Evolutionary conservation across 2,888 invertebrate species (phyloP).

Genomic region (Ophraella communa): DNA sequence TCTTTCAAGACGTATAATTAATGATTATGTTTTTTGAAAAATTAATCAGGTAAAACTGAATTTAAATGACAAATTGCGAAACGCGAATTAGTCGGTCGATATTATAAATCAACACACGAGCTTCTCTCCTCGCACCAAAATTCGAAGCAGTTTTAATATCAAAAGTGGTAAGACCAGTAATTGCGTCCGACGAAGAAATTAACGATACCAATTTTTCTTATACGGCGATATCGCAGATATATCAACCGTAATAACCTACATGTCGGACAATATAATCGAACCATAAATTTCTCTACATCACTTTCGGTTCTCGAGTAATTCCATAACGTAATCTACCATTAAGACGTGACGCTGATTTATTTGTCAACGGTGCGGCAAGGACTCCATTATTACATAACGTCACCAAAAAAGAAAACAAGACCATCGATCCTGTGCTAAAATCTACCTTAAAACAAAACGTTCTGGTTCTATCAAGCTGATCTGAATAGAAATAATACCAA

Average conservation of each 20-base stretch:
- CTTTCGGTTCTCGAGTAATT: conserved; percentile 10
- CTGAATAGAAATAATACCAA: too few species aligned
- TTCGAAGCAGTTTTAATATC: background rate
- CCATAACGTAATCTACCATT: background rate
- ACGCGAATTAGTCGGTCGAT: background rate
- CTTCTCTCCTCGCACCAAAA: too few species aligned
- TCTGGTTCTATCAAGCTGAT: too few species aligned
- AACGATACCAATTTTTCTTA: conserved; percentile 3
- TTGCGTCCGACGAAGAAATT: background rate
- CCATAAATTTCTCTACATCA: conserved; percentile 6
- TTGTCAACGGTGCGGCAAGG: too few species aligned
- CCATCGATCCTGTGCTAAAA: background rate
- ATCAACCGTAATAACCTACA: conserved; percentile 5
- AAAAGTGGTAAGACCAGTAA: conserved; percentile 9
- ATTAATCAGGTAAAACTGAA: too few species aligned
- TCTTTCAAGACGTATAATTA: too few species aligned
- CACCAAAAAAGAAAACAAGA: too few species aligned
- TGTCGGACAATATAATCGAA: conserved; percentile 5
- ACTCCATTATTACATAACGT: too few species aligned
- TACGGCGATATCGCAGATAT: background rate
- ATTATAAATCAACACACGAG: background rate
- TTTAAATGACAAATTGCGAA: background rate
- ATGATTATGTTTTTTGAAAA: too few species aligned
- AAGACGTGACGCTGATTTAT: too few species aligned
- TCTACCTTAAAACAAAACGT: too few species aligned